Percentiles rank a stretch among this genome's conserved stretches.
These are phyloP conservation scores for Zaprionus obscuricornis DNA, from an alignment of 2,888 invertebrate genomes.

Conservation along the genomic window DNA sequence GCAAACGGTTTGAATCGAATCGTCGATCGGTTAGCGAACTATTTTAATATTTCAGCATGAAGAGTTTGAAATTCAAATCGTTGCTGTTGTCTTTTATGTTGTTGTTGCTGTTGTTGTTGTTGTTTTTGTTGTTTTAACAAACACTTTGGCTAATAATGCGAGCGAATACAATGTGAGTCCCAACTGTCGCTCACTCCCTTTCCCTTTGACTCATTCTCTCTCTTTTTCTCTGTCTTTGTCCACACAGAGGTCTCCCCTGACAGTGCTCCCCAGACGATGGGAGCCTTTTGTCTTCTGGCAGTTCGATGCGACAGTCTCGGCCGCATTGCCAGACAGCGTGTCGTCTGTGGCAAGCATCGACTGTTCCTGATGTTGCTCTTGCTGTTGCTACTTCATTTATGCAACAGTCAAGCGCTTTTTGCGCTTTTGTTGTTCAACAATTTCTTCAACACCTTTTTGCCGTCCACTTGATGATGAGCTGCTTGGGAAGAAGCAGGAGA, in stretches of 20 bases:
- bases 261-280: slow-evolving; percentile 58
- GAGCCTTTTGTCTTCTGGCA: slow-evolving; percentile 49
- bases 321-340: slow-evolving; percentile 70
- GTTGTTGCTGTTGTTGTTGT: no score
- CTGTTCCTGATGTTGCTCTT: slow-evolving; percentile 11
- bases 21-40: slow-evolving; percentile 37
- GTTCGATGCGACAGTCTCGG: slow-evolving; percentile 41
- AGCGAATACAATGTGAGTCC: slow-evolving; percentile 67
- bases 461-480: slow-evolving; percentile 52
- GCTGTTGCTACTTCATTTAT: slow-evolving; percentile 77
- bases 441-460: slow-evolving; percentile 75
- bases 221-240: neutral
- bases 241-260: no score
- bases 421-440: slow-evolving; percentile 63
- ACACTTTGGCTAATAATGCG: slow-evolving; percentile 72
- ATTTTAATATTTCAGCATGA: slow-evolving; percentile 67
- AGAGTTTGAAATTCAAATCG: slow-evolving; percentile 61
- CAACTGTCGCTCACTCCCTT: slow-evolving; percentile 27
- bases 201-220: neutral
- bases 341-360: slow-evolving; percentile 47
- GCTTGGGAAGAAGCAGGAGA: slow-evolving; percentile 9
- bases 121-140: slow-evolving; percentile 73
- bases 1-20: slow-evolving; percentile 7
- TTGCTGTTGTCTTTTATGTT: no score
- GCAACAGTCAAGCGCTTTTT: slow-evolving; percentile 57